Evolutionary conservation across 1,140 invertebrate genomes (phyloP).

Genomic region (Scaptomyza graminum): DNA sequence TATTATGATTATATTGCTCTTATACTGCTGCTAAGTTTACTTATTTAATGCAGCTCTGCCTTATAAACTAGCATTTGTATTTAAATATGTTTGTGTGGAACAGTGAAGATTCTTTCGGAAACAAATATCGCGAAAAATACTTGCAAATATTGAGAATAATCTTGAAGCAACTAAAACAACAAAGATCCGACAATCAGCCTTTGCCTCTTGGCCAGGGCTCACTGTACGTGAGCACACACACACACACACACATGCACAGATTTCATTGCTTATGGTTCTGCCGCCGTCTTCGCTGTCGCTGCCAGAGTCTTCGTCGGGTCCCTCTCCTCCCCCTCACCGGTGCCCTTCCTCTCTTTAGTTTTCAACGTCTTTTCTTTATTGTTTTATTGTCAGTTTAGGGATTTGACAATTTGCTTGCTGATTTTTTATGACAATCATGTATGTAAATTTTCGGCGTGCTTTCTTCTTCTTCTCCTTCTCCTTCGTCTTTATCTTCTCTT

Average conservation of each 20-base stretch:
- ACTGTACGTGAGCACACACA: conserved; percentile 16
- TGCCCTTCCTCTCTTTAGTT: conserved; percentile 19
- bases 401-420: conserved; percentile 82
- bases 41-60: conserved; percentile 1
- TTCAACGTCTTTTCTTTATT: conserved; percentile 64
- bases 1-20: conserved; percentile 1
- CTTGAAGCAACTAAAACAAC: no score
- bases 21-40: conserved; percentile 6
- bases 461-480: conserved; percentile 16
- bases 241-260: conserved; percentile 19
- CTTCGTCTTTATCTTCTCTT: not conserved
- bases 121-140: no score
- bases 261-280: conserved; percentile 12
- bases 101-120: not conserved
- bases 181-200: no score
- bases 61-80: conserved; percentile 13
- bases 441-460: conserved; percentile 65
- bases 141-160: no score
- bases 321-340: no score
- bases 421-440: conserved; percentile 82
- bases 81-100: not conserved
- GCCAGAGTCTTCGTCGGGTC: no score
- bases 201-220: conserved; percentile 10
- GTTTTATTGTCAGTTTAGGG: conserved; percentile 82
- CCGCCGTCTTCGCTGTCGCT: not conserved